Base-by-base conservation (phyloP, 2,797 vertebrate genomes). In the Cyprinodon diabolis region DNA sequence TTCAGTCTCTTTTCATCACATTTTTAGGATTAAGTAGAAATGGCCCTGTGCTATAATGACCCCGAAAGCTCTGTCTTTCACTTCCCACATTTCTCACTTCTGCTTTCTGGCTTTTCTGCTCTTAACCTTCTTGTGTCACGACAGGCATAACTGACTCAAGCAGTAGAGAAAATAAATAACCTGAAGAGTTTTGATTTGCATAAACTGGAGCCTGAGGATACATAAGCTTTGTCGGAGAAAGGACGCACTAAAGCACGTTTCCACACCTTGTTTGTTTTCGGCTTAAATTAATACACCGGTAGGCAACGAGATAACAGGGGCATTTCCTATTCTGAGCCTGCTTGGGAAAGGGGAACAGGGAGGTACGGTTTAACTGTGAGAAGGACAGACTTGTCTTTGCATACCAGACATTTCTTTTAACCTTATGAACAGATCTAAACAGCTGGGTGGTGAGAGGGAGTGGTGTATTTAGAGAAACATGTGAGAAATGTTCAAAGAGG, bases 321-420 rank as follows among this genome's bases (percentile, higher is more conserved):
- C 83, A 91, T 93, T 95, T 95, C 94, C 93, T 92, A 88, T 86
- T 87, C 87, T 88, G 85, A 89, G 86, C 76, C 79, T 74, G 84
- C 82, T 72, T 81, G 81, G 83, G 86, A 85, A 91, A 93, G 83
- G 85, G 89, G 92, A 93, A 93, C 70, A 87, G 90, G 91, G 90
- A 92, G 92, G 86, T 86, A 58, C 72, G 23, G 76, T 78, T 85
- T 81, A 86, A 84, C 85, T 88, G 82, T 77, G 62, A 78, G 82
- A 75, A 62, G 79, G 52, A 77, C 81, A 83, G 60, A 68, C 69
- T 45, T 19, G 56, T 76, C 57, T 83, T 37, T 85, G 52, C 81
- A 70, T 76, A 48, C 54, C 68, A 30, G 68, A 14, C 40, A 14
- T 65, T 65, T 65, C 40, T 70, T 70, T 70, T n/a, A 69, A 40